A percentile compares a stretch with the other conserved stretches of the same genome.
These are phyloP conservation scores for Eonycteris spelaea DNA, from an alignment of 2,113 vertebrate genomes.

Conservation along the genomic window DNA sequence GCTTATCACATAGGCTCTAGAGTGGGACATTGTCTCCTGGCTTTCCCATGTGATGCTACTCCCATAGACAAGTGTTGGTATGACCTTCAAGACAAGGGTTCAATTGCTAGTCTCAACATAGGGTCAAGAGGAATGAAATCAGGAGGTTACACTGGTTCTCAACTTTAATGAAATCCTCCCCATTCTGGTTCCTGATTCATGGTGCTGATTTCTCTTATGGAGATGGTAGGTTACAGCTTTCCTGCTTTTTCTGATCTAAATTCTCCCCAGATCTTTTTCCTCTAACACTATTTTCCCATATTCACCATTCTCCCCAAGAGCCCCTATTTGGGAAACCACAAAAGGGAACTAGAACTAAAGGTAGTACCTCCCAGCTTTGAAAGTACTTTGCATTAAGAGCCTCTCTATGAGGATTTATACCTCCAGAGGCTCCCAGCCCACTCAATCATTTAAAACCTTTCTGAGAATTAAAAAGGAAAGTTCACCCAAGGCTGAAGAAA, in stretches of 20 bases:
- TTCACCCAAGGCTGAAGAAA: background rate
- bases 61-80: background rate
- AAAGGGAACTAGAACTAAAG: background rate
- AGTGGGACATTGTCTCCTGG: background rate
- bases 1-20: background rate
- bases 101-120: background rate
- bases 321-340: background rate
- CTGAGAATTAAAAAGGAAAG: background rate
- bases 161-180: background rate
- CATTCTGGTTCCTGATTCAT: background rate
- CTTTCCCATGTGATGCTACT: background rate
- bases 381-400: background rate
- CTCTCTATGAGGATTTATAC: background rate
- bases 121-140: background rate
- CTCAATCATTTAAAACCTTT: background rate
- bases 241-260: background rate
- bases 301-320: background rate
- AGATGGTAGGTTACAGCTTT: background rate
- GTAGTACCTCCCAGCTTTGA: background rate
- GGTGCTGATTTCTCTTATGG: background rate
- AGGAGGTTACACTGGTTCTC: background rate
- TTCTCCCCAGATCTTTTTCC: background rate
- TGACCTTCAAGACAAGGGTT: background rate
- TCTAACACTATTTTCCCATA: background rate
- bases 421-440: background rate